A percentile compares a stretch with the other conserved stretches of the same genome.
Evolutionary conservation across 1,140 invertebrate species (phyloP).

Genomic region (Aethina tumida): DNA sequence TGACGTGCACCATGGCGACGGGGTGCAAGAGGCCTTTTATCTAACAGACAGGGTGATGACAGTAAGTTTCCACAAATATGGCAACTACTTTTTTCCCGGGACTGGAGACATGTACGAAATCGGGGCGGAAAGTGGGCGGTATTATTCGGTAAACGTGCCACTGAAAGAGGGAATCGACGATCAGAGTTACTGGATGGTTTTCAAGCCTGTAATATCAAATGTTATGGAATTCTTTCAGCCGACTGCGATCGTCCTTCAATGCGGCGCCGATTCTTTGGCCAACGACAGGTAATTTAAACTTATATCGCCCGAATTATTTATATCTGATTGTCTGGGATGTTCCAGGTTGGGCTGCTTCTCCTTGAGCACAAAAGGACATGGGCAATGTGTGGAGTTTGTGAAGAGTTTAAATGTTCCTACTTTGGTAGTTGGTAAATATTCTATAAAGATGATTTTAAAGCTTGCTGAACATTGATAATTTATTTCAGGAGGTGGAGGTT

Average conservation of each 20-base stretch:
- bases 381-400: conserved; percentile 94
- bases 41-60: conserved; percentile 98
- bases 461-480: too few species aligned
- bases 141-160: conserved; percentile 96
- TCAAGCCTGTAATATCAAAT: conserved; percentile 86
- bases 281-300: conserved; percentile 66
- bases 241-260: conserved; percentile 94
- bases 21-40: conserved; percentile 99
- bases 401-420: conserved; percentile 89
- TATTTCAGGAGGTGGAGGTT: conserved; percentile 94
- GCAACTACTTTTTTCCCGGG: conserved; percentile 94
- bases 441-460: too few species aligned
- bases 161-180: conserved; percentile 96
- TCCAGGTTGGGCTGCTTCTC: conserved; percentile 69
- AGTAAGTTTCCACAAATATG: conserved; percentile 98
- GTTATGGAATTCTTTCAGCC: conserved; percentile 97
- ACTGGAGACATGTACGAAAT: conserved; percentile 98
- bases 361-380: conserved; percentile 83
- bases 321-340: conserved; percentile 35
- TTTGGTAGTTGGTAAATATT: conserved; percentile 90
- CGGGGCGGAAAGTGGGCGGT: conserved; percentile 82
- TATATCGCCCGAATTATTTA: conserved; percentile 32
- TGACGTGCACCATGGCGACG: conserved; percentile 99
- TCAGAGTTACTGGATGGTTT: conserved; percentile 82
- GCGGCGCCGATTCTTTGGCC: conserved; percentile 95